Evolutionary conservation across 2,113 vertebrate genomes (phyloP), one percentile per base, ranked within the genome.

Genomic region (Actenoides hombroni): DNA sequence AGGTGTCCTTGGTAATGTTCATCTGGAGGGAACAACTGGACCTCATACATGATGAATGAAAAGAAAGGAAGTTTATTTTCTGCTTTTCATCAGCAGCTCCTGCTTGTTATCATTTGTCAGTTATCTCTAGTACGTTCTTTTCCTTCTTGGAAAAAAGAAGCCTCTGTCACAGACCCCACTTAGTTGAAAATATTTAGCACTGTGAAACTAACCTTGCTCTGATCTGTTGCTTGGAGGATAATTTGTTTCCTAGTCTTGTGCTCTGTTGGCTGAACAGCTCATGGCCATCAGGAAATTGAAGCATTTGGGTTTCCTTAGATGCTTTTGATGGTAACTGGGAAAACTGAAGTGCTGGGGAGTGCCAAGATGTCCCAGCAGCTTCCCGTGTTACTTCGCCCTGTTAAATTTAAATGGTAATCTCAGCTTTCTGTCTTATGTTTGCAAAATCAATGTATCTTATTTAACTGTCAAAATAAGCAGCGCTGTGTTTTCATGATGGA

Each of bases 41-140:
- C 65, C 49, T 91, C n/a, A 6, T 29, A 67, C 23, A 21, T 92
- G 92, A 95, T 75, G 76, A 83, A 88, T 94, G 60, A 33, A 71
- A 54, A 67, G 60, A 88, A 70, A 90, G 88, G 82, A 88, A 88
- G 91, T 86, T 92, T 86, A 67, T 90, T 86, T 94, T 96, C 88
- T 92, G 91, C 76, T 74, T 91, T 85, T 40, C 64, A 80, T 25
- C 75, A 80, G 46, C 54, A 69, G 63, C 29, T 92, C 81, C 87
- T 74, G 87, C 74, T 94, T 85, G 63, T 70, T 92, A 33, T 65
- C 53, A 80, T 46, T 83, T 86, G 67, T 93, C 87, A 93, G 81
- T 75, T 74, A 29, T 83, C 71, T 91, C 60, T 51, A 70, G 79
- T n/a, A 44, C 2, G 1, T 44, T 87, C 46, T 82, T 94, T 86